Conservation (phyloP, 2,113 vertebrate species). For the Poeciliopsis turrubarensis region DNA sequence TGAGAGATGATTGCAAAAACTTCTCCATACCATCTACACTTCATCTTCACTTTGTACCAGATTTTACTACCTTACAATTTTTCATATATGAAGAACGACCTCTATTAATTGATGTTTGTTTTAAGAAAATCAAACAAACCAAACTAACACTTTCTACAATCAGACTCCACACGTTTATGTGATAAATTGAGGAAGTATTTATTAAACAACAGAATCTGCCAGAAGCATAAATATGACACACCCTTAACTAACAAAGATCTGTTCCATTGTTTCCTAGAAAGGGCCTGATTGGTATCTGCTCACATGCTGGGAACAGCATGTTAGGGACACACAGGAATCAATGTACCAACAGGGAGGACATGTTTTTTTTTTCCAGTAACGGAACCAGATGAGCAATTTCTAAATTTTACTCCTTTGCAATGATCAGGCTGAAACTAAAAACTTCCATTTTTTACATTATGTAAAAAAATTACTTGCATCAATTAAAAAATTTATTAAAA, state of each 20-base stretch:
- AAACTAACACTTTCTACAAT: too few relatives aligned
- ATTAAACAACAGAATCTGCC: conserved; percentile 1
- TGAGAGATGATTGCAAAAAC: too few relatives aligned
- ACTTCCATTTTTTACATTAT: neutral
- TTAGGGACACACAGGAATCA: conserved; percentile 44
- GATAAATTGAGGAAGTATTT: neutral
- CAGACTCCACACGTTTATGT: too few relatives aligned
- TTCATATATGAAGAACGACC: too few relatives aligned
- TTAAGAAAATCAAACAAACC: too few relatives aligned
- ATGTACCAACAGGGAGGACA: conserved; percentile 28
- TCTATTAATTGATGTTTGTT: too few relatives aligned
- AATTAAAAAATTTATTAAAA: neutral
- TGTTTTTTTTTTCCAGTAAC: conserved; percentile 24
- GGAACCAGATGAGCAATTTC: neutral
- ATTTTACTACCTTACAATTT: too few relatives aligned
- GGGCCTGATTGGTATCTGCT: conserved; percentile 44
- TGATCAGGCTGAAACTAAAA: neutral
- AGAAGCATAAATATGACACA: conserved; percentile 10
- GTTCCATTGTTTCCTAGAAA: conserved; percentile 32
- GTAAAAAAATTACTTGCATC: neutral
- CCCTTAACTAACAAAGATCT: conserved; percentile 13
- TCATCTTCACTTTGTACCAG: too few relatives aligned
- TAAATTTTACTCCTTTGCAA: neutral
- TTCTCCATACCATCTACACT: too few relatives aligned
- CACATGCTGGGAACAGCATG: conserved; percentile 55